These are phyloP conservation scores for Spodoptera litura DNA, from an alignment of 1,140 invertebrate genomes.

Conservation along the genomic window DNA sequence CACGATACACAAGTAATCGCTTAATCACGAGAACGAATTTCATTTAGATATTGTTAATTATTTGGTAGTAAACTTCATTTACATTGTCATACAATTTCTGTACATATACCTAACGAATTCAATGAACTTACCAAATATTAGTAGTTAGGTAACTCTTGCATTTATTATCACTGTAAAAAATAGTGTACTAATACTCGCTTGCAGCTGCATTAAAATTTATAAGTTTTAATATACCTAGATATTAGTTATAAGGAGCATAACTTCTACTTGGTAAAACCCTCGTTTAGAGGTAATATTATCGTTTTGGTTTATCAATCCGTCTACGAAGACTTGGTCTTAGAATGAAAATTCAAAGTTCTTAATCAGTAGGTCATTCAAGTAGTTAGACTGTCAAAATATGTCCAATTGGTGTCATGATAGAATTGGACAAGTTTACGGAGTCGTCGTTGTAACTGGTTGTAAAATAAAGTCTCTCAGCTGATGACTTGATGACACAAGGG, in stretches of 20 bases:
- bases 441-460: constrained; percentile 64
- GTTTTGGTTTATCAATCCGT: neutral
- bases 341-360: neutral
- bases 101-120: neutral
- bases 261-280: neutral
- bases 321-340: neutral
- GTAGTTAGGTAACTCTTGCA: neutral
- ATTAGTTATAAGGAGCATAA: constrained; percentile 23
- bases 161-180: neutral
- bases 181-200: neutral
- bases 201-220: constrained; percentile 28
- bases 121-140: neutral
- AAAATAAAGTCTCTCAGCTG: constrained; percentile 53
- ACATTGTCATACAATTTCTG: neutral
- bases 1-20: constrained; percentile 55
- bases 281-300: constrained; percentile 2
- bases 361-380: constrained; percentile 38
- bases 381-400: constrained; percentile 56
- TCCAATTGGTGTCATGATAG: constrained; percentile 60
- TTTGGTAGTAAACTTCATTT: constrained; percentile 11
- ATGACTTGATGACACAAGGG: constrained; percentile 54
- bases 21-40: constrained; percentile 55
- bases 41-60: constrained; percentile 42
- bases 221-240: constrained; percentile 30
- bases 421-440: constrained; percentile 58